Conservation (phyloP, 2,888 invertebrate genomes). For the Eupithecia centaureata region DNA sequence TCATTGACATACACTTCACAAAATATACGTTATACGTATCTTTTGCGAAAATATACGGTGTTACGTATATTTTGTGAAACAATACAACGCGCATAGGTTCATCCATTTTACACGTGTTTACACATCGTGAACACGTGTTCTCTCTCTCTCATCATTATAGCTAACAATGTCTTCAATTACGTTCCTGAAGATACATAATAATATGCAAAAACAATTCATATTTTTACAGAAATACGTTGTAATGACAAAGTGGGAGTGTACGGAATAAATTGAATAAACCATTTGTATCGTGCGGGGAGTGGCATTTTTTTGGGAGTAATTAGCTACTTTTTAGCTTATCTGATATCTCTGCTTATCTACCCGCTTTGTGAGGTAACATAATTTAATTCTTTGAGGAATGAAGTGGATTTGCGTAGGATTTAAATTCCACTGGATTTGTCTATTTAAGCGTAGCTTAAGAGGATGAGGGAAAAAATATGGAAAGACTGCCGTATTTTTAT, state of each 20-base stretch:
- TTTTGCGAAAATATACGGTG: too few species aligned
- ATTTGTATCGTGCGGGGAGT: constrained; percentile 44
- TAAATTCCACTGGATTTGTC: constrained; percentile 58
- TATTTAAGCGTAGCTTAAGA: constrained; percentile 59
- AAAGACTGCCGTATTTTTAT: too few species aligned
- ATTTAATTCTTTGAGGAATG: constrained; percentile 56
- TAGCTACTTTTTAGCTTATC: constrained; percentile 54
- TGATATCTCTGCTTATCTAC: constrained; percentile 51
- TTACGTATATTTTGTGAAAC: constrained; percentile 28
- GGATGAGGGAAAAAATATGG: constrained; percentile 40
- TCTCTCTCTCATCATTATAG: constrained; percentile 23
- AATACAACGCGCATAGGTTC: constrained; percentile 31
- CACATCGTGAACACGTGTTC: constrained; percentile 21
- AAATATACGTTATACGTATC: too few species aligned
- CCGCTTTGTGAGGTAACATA: constrained; percentile 53
- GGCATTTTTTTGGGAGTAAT: constrained; percentile 49
- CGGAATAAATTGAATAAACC: constrained; percentile 44
- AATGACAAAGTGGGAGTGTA: constrained; percentile 41
- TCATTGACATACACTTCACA: constrained; percentile 31
- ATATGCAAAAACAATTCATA: constrained; percentile 26
- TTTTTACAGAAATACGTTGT: constrained; percentile 32
- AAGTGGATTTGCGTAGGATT: constrained; percentile 58
- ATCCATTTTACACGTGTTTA: constrained; percentile 25
- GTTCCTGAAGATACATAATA: constrained; percentile 20
- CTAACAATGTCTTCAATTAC: constrained; percentile 26